Evolutionary conservation across 1,140 invertebrate species (phyloP), one percentile per base, ranked within the genome.

Genomic region (Andricus grossulariae): DNA sequence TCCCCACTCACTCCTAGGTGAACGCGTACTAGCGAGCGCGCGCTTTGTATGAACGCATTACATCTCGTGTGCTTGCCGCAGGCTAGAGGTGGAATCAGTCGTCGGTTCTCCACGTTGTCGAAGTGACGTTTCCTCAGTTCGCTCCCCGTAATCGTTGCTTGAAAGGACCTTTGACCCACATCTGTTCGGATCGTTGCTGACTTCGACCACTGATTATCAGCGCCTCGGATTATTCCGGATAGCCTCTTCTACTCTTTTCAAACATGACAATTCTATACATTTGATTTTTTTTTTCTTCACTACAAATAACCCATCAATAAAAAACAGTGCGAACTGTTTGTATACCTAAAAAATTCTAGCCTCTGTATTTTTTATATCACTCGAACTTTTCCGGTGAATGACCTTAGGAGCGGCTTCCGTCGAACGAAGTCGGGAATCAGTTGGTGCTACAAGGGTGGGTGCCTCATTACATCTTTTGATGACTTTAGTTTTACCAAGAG

Each of bases 31-130:
- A 66, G 25, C 81, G 79, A 81, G 81, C 81, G 81, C 83, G 78
- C 83, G 83, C 81, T 84, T 83, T 81, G 55, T 54, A 77, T 81
- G 78, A 84, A 84, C 83, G 81, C 81, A 81, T 84, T 82, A 82
- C 83, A 82, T 82, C 76, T 73, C 50, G 50, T 45, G 50, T 45
- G 79, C 78, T 72, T 74, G 78, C 73, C 25, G 57, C 21, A 66
- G 57, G 57, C 57, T 13, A 45, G 57, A 45, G 57, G 57, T 66
- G 57, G 57, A 66, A 39, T 82, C 79, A 84, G 81, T 82, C 81
- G 80, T 82, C 83, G 83, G 81, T 82, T 82, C 83, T 84, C 81
- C 80, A 82, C 57, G 79, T 82, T 78, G 74, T 74, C 81, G 79
- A 77, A 80, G 80, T 78, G 79, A 84, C 74, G 78, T 70, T 32